Evolutionary conservation across 2,888 invertebrate species (phyloP).

Genomic region (Caenorhabditis sinica): DNA sequence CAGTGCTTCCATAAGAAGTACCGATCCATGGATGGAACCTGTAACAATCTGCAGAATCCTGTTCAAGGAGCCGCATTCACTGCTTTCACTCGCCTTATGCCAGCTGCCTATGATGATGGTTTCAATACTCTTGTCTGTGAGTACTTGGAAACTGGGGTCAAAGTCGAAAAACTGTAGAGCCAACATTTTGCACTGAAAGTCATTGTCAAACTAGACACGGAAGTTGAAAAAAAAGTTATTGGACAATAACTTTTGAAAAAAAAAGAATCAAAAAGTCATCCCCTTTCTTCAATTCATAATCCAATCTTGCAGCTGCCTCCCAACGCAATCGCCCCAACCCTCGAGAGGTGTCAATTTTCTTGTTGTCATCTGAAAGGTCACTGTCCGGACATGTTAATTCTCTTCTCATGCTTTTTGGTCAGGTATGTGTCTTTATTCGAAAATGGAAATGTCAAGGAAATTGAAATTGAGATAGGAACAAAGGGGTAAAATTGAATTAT

Average conservation of each 20-base stretch:
- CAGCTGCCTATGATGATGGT: conserved; percentile 82
- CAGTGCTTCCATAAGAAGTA: conserved; percentile 86
- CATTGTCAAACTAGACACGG: background rate
- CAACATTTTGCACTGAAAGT: background rate
- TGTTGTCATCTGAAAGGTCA: conserved; percentile 76
- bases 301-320: conserved; percentile 61
- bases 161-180: background rate
- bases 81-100: conserved; percentile 85
- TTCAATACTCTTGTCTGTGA: conserved; percentile 78
- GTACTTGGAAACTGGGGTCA: no score
- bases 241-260: no score
- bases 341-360: conserved; percentile 81
- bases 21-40: conserved; percentile 93
- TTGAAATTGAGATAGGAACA: background rate
- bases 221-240: background rate
- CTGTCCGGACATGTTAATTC: conserved; percentile 74
- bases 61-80: conserved; percentile 95
- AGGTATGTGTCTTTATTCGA: conserved; percentile 48
- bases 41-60: conserved; percentile 89
- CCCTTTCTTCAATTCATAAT: background rate
- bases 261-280: background rate
- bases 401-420: conserved; percentile 76
- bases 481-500: background rate
- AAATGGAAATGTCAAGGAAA: background rate
- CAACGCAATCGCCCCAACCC: conserved; percentile 78